A percentile compares a stretch with the other conserved stretches of the same genome.
phyloP scores from a whole-genome alignment of 2,797 vertebrate species.

The Malacoraja senta region DNA sequence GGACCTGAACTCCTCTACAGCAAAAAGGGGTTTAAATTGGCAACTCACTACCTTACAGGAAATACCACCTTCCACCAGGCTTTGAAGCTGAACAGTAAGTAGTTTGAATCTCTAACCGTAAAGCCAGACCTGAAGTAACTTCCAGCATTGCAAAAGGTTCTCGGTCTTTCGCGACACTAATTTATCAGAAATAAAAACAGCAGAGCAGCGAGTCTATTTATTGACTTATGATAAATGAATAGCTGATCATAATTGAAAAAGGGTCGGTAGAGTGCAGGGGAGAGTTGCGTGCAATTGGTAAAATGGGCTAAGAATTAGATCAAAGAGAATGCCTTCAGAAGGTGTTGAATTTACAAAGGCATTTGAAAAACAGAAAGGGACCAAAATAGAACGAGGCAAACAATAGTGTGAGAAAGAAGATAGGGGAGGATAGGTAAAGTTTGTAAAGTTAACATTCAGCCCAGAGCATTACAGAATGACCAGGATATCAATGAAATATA shows the following conservation, averaged over 20 bases:
- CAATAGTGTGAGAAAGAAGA: neutral
- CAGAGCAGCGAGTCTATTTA: neutral
- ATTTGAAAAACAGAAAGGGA: neutral
- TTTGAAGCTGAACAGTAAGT: neutral
- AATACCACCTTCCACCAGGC: neutral
- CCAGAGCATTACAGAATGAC: neutral
- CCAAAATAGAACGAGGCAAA: neutral
- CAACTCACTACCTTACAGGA: neutral
- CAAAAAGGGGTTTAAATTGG: neutral
- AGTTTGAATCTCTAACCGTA: neutral
- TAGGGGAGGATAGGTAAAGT: neutral
- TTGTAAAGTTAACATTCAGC: neutral
- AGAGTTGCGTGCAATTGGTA: neutral
- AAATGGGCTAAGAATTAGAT: neutral
- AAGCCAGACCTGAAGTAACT: neutral
- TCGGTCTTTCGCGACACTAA: neutral
- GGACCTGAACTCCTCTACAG: neutral
- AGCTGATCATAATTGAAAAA: neutral
- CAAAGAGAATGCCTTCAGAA: neutral
- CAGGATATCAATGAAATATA: neutral
- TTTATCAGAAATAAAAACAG: neutral
- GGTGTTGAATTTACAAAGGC: neutral
- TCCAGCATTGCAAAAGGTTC: neutral
- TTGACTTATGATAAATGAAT: neutral
- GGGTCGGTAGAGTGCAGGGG: neutral